Base-by-base conservation (phyloP, 2,888 invertebrate genomes). In the Sinotaia quadrata region DNA sequence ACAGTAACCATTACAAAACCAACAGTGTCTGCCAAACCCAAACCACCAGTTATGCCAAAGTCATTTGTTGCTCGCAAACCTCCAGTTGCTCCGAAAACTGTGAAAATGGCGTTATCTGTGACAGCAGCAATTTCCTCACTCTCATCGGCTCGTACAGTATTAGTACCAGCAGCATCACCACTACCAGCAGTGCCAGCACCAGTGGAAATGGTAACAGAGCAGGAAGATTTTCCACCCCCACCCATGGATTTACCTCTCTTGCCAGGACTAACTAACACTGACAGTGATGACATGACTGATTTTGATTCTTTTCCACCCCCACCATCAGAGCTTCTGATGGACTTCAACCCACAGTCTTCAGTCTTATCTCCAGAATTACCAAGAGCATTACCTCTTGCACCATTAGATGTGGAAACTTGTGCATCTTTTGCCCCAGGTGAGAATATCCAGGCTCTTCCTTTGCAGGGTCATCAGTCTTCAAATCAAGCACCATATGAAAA, bases 21-120 rank as follows among this genome's bases (percentile, higher is more conserved):
- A 8, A 33, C 27, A 15, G 68, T 68, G n/a, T 41, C 57, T 15
- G 41, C 68, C 34, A 68, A 68, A 41, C 61, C 61, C n/a, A 60
- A 60, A 24, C 61, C 62, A 15, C 68, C 68, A 4, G 68, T 68
- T 15, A 62, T 62, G 61, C 61, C 61, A 31, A 68, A 68, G 34
- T 62, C 56, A 24, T 21, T 29, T 18, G 27, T 44, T 3, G 21
- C 37, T n/a, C 52, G 44, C 10, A 56, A 56, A 41, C 65, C 65
- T 3, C 65, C 65, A 24, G 56, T 65, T 29, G 56, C 56, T n/a
- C 65, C 65, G 21, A 65, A 65, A 31, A 65, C 65, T 21, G 56
- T 52, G 65, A 31, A 33, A 37, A 27, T 41, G 31, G 56, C 44
- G 7, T 29, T 33, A 10, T 37, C 47, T 37, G 37, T 34, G 2